Base-by-base conservation (phyloP, 2,888 invertebrate genomes). In the Eumerus sabulonum region DNA sequence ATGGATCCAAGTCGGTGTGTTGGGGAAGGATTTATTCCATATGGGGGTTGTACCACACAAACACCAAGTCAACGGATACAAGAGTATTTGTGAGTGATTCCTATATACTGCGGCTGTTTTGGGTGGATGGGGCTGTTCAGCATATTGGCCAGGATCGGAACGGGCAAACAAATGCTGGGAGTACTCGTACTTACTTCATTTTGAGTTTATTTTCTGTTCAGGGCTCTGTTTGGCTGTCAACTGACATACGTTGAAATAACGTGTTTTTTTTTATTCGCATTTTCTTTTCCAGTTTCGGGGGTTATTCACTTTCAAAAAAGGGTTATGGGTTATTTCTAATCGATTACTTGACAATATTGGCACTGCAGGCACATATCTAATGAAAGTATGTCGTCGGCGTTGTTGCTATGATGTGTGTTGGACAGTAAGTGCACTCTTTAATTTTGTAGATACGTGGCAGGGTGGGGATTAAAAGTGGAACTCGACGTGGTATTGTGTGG, bases 281-380 rank as follows among this genome's bases (percentile, higher is more conserved):
- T 4, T 38, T 19, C 5, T 12, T 13, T 9, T n/a, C 9, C 5
- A 13, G 11, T 40, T 76, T 67, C 9, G 72, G 53, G 62, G 73
- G 73, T 73, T 67, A 72, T 67, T 77, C 62, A 72, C 67, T 57
- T 73, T 47, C 45, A 53, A 62, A 14, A 62, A 14, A 45, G 73
- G 67, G 67, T 53, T 62, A 57, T 73, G 72, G 72, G 76, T 51
- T 72, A 77, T 62, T 77, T 63, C 67, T 51, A 73, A 77, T 77
- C 77, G 77, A 77, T 77, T 77, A 68, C 62, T 67, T 66, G 51
- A 67, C 72, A 60, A 71, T 27, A 27, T 71, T 62, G 60, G 54
- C 48, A 48, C 38, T 60, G 44, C 38, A 42, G 14, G 36, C 17
- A 56, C 35, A 60, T 19, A 11, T 48, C 36, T 12, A 18, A 14